Base-by-base conservation (phyloP, 2,888 invertebrate species). In the Ypsolopha sequella region DNA sequence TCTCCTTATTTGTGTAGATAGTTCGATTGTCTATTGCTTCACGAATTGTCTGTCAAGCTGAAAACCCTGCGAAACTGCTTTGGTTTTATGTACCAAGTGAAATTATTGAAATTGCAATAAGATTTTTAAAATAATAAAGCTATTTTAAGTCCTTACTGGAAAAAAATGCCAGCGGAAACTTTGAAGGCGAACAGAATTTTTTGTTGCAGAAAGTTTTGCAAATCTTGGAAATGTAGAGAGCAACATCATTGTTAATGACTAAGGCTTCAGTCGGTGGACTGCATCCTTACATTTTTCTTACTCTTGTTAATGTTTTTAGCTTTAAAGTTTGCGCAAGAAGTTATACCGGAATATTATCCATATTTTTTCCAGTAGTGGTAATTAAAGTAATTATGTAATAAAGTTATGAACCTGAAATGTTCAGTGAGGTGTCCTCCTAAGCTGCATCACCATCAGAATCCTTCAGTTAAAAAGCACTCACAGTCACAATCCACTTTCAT, bases 401-500 rank as follows among this genome's bases (percentile, higher is more conserved):
- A 43, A 14, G 11, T 24, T 38, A 46, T 34, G 56, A 60, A 79
- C 80, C 79, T 79, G 74, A 52, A 69, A 53, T 64, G 58, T 58
- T 73, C 55, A 72, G 58, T 58, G 63, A 59, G 61, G 58, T 54
- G 56, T 56, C 50, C 54, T 61, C 58, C 59, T 59, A 64, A 60
- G 62, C 61, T 62, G 67, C 71, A 70, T 71, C 71, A 71, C 68
- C 66, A 58, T 64, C 60, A 67, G 65, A 65, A 75, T 80, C 80
- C 78, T 70, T 62, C 64, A 64, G 64, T 56, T 33, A 46, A 9
- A 24, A n/a, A 70, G 80, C 68, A 78, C 77, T 69, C 56, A 54
- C 54, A 63, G 69, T 76, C 80, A 78, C 81, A 71, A 63, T 65
- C 64, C 78, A 81, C 81, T 72, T 66, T 68, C 64, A 60, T 70